These are phyloP conservation scores for Chaetodon trifasciatus DNA, from an alignment of 2,797 vertebrate species.

Conservation along the genomic window DNA sequence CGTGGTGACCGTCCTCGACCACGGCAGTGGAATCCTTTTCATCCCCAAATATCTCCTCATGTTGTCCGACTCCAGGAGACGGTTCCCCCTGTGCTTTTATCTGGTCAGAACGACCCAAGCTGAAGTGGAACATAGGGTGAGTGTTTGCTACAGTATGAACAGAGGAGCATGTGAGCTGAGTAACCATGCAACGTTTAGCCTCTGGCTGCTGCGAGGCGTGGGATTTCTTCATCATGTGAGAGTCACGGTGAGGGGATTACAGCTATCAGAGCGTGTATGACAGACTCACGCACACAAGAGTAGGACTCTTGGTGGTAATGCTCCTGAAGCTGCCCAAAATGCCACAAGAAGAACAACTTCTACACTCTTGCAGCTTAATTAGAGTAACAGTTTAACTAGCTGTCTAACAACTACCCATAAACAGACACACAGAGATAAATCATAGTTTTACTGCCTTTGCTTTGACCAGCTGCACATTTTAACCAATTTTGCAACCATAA, in stretches of 20 bases:
- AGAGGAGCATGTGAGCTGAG: constrained; percentile 69
- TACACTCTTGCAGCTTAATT: too few species aligned
- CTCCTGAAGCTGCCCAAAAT: too few species aligned
- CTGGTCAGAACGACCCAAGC: constrained; percentile 25
- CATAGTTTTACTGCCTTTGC: too few species aligned
- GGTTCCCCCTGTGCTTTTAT: constrained; percentile 28
- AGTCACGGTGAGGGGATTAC: constrained; percentile 83
- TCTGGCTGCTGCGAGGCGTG: constrained; percentile 49
- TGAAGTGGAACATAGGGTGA: constrained; percentile 20
- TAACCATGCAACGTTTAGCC: constrained; percentile 55
- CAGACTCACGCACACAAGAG: constrained; percentile 6
- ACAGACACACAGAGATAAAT: too few species aligned
- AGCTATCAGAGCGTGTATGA: constrained; percentile 43
- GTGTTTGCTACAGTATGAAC: constrained; percentile 26
- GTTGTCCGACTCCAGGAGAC: constrained; percentile 44
- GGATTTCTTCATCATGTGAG: constrained; percentile 84
- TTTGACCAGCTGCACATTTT: too few species aligned
- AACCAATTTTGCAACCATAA: too few species aligned
- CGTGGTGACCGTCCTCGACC: constrained; percentile 56
- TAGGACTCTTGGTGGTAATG: neutral
- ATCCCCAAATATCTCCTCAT: constrained; percentile 70
- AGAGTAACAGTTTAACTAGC: too few species aligned
- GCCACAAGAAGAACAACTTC: too few species aligned
- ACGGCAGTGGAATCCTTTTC: constrained; percentile 65
- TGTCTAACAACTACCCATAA: too few species aligned